A percentile compares a stretch with the other conserved stretches of the same genome.
Evolutionary conservation across 2,888 invertebrate species (phyloP).

Genomic region (Apocheima hispidaria): DNA sequence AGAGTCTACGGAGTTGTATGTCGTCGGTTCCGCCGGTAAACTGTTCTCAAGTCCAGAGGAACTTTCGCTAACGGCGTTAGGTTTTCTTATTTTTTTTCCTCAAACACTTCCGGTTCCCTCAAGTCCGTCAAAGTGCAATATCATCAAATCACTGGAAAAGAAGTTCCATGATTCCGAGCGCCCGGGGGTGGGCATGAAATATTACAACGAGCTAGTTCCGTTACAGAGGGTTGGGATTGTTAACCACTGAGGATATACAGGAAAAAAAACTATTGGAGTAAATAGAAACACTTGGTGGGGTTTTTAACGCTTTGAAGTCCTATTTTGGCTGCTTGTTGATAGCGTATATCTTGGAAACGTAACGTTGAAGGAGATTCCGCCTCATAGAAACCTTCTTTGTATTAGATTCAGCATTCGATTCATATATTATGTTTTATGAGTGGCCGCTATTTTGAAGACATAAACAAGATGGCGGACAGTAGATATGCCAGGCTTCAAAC

Average conservation of each 20-base stretch:
- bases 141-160: constrained; percentile 85
- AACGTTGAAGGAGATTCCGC: no score
- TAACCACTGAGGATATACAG: constrained; percentile 27
- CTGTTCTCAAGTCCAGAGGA: constrained; percentile 3
- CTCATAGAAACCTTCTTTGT: no score
- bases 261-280: no score
- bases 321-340: no score
- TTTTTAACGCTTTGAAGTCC: no score
- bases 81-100: constrained; percentile 56
- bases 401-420: no score
- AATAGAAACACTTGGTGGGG: no score
- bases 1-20: background rate
- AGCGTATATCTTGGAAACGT: no score
- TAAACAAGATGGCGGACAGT: no score
- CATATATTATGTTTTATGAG: no score
- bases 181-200: constrained; percentile 71
- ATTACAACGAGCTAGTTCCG: constrained; percentile 79
- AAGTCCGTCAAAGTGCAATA: constrained; percentile 82
- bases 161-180: constrained; percentile 79
- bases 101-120: constrained; percentile 39
- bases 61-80: constrained; percentile 1
- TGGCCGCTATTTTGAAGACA: no score
- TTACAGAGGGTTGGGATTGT: constrained; percentile 59
- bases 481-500: no score
- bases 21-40: constrained; percentile 4